Conservation (phyloP, 2,113 vertebrate genomes). For the Callorhinus ursinus region DNA sequence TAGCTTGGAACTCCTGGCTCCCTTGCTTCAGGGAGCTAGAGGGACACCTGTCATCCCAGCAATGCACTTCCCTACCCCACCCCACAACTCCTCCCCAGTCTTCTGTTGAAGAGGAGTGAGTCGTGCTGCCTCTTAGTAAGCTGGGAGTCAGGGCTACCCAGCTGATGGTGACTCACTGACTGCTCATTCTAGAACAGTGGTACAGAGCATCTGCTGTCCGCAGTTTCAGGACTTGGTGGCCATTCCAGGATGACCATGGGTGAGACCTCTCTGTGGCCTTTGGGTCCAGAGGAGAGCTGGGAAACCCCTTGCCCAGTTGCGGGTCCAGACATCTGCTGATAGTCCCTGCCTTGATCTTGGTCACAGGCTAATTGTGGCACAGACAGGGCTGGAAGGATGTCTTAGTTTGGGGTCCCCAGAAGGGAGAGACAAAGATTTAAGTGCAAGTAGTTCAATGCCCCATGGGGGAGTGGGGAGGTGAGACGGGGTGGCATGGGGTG, state of each 20-base stretch:
- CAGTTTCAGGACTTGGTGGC: neutral
- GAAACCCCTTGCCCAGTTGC: neutral
- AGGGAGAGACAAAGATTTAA: neutral
- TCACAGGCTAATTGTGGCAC: neutral
- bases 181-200: neutral
- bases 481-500: neutral
- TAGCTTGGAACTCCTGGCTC: neutral
- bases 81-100: neutral
- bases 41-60: neutral
- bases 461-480: neutral
- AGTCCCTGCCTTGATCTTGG: neutral
- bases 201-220: neutral
- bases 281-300: neutral
- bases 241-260: neutral
- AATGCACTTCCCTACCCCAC: neutral
- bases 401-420: neutral
- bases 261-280: neutral
- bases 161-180: conserved; percentile 38
- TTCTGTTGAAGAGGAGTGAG: neutral
- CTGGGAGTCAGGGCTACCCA: neutral
- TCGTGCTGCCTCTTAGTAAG: neutral
- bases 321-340: neutral
- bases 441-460: neutral
- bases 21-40: neutral
- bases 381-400: neutral